Conservation (phyloP, 1,140 invertebrate species). For the Drosophila subpulchrella region DNA sequence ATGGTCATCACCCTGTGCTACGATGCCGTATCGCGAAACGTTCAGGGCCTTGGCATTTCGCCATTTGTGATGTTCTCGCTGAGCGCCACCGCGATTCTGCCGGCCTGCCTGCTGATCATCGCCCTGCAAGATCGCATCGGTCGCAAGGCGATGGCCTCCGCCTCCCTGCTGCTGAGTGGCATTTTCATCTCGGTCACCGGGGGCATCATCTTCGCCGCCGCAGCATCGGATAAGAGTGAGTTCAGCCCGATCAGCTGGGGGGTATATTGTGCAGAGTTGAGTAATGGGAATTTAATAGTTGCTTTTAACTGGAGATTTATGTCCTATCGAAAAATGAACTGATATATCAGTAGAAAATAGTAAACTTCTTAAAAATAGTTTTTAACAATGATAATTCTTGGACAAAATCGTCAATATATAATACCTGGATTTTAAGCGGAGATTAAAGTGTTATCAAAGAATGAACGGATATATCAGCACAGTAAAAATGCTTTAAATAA, state of each 20-base stretch:
- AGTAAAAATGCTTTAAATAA: too few relatives aligned
- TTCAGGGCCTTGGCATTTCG: constrained; percentile 86
- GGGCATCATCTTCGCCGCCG: constrained; percentile 57
- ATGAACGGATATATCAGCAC: too few relatives aligned
- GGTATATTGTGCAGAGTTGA: neutral
- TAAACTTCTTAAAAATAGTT: too few relatives aligned
- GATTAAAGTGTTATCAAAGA: too few relatives aligned
- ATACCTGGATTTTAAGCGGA: too few relatives aligned
- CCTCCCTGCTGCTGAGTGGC: constrained; percentile 86
- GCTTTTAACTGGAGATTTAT: too few relatives aligned
- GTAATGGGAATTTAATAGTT: neutral
- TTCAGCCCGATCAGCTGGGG: neutral
- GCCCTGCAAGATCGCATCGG: constrained; percentile 86
- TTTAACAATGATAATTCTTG: too few relatives aligned
- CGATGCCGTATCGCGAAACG: constrained; percentile 87
- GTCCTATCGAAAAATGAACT: neutral
- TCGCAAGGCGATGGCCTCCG: constrained; percentile 86
- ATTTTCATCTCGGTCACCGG: constrained; percentile 85
- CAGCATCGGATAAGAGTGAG: constrained; percentile 51
- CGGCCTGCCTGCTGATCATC: constrained; percentile 86
- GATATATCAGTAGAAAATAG: too few relatives aligned
- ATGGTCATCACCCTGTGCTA: constrained; percentile 88
- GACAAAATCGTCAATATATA: too few relatives aligned
- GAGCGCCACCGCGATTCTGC: constrained; percentile 86
- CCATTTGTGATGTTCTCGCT: constrained; percentile 87